These are phyloP conservation scores for Brachypodius melanocephalos DNA, from an alignment of 2,113 vertebrate genomes.

Conservation along the genomic window DNA sequence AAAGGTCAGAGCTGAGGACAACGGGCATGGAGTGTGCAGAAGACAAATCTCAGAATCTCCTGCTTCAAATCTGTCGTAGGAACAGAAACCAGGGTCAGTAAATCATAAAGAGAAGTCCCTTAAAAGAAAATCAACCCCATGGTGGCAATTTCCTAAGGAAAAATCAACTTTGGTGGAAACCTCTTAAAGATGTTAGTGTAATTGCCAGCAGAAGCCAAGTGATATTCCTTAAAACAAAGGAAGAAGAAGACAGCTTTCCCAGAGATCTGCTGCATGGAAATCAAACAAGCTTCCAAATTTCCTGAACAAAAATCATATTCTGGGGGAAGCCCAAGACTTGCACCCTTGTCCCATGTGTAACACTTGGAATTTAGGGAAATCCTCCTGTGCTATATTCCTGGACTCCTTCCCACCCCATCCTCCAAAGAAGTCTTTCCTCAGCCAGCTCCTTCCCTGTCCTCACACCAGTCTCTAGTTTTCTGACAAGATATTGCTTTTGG, in stretches of 20 bases:
- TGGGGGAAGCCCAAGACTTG: neutral
- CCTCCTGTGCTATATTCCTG: neutral
- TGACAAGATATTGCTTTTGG: neutral
- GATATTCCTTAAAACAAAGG: neutral
- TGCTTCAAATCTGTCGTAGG: neutral
- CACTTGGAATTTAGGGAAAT: neutral
- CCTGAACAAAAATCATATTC: neutral
- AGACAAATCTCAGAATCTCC: neutral
- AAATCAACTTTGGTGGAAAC: neutral
- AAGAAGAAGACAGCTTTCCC: neutral
- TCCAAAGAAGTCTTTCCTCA: neutral
- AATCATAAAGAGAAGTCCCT: neutral
- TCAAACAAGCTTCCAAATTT: neutral
- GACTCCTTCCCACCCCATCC: neutral
- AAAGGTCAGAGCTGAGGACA: constrained; percentile 23
- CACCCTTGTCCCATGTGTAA: neutral
- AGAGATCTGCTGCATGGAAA: neutral
- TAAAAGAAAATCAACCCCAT: neutral
- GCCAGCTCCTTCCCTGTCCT: neutral
- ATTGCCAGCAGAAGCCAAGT: neutral
- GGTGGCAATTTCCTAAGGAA: neutral
- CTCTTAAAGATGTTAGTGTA: neutral
- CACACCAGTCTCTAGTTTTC: neutral
- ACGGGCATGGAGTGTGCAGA: neutral
- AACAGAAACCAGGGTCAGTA: neutral